Evolutionary conservation across 2,888 invertebrate genomes (phyloP), one percentile per base, ranked within the genome.

Genomic region (Caradrina clavipalpis): DNA sequence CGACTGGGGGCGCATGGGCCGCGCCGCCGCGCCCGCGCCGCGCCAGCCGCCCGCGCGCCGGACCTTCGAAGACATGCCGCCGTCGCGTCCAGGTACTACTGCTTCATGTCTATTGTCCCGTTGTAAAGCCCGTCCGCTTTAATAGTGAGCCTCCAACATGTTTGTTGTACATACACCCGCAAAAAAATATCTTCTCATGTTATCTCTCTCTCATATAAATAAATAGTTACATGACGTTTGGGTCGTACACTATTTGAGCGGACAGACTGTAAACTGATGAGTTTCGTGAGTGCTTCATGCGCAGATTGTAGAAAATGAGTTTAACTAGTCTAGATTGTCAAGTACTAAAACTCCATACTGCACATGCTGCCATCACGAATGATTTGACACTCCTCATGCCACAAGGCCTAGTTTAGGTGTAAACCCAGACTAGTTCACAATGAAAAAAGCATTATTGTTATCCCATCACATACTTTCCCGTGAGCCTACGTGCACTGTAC

Each of bases 51-150:
- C 76, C 53, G 69, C 76, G 78, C 89, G 93, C 79, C 19, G 68
- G 13, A 90, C 89, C 89, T 95, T 93, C 85, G 95, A 95, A 50
- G 94, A 95, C 70, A 94, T 94, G 95, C 95, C 95, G 64, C 85
- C 94, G 39, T 85, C 94, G 61, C 90, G 94, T 56, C 92, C 95
- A 80, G 94, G 95, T 94, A 75, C 55, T 63, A 49, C 45, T 26
- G 26, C 73, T 63, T 56, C 49, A 19, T 55, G 21, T 39, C 42
- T 53, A 17, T 22, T 26, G 11, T 19, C 13, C 6, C 7, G 11
- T 51, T 13, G 13, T 21, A 11, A 10, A 71, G 13, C 39, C 22
- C 6, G 1, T 47, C 2, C 22, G 35, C 31, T 45, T n/a, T n/a
- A n/a, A n/a, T n/a, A n/a, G n/a, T n/a, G n/a, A n/a, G n/a, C n/a